Base-by-base conservation (phyloP, 1,140 invertebrate genomes). In the Cotesia typhae region DNA sequence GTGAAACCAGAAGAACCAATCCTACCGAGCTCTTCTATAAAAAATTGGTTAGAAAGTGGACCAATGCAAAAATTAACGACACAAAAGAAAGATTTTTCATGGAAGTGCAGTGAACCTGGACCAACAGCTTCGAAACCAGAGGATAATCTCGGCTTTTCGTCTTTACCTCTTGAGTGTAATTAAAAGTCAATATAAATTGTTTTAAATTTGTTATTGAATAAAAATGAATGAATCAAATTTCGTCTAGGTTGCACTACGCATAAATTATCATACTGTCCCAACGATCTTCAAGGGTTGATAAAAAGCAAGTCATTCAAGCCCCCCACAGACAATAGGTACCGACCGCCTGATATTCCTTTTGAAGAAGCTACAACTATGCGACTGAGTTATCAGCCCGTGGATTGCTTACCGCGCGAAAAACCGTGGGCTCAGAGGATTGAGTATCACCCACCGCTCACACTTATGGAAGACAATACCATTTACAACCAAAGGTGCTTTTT, bases 21-120 rank as follows among this genome's bases (percentile, higher is more conserved):
- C 0, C 71, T 53, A 9, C 84, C 82, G 0, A 85, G 84, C 28
- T 66, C 10, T 9, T 59, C 14, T 28, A 28, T 20, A 0, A 79
- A 73, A 10, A 70, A 80, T 14, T 76, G 77, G 59, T 38, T 82
- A 78, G 87, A 91, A 0, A 87, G 89, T 75, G 92, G 92, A 0
- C 90, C 91, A 9, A 91, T 93, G 87, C 90, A 92, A 77, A 90
- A 90, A 66, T 83, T 90, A 64, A 93, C 92, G 0, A 93, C 92
- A 0, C 90, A 92, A 65, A 91, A 91, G 71, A 90, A 92, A 76
- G 92, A 93, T 80, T 93, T 89, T 77, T 75, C 73, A 0, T 85
- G 85, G 85, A 86, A 85, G 53, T 75, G 37, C 1, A 35, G n/a
- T 4, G 41, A 10, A 14, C 72, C 67, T 1, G 51, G 66, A 4